These are phyloP conservation scores for Pygoscelis antarcticus DNA, from an alignment of 2,113 vertebrate species.

Conservation along the genomic window DNA sequence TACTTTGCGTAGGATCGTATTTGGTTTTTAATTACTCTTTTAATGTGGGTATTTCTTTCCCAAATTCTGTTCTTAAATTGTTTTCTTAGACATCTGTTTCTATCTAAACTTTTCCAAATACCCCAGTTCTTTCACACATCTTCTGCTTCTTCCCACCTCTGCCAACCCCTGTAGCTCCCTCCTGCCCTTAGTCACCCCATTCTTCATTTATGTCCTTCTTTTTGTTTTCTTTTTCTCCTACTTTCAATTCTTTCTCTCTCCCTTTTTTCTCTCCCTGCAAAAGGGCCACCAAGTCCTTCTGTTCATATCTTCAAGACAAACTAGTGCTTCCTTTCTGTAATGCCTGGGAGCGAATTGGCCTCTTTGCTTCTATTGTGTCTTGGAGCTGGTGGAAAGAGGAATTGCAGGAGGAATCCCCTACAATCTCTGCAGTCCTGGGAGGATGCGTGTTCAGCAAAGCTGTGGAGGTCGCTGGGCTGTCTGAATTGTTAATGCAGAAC, in stretches of 20 bases:
- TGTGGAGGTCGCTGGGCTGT: neutral
- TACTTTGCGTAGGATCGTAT: neutral
- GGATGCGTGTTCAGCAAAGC: neutral
- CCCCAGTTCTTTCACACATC: neutral
- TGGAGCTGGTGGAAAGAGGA: neutral
- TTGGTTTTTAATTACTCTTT: neutral
- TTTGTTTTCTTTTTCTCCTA: neutral
- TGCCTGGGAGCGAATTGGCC: neutral
- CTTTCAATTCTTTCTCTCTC: neutral
- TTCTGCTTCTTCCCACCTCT: neutral
- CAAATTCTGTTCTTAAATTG: neutral
- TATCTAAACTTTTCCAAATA: neutral
- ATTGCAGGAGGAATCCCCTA: neutral
- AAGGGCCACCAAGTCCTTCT: neutral
- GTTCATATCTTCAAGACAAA: neutral
- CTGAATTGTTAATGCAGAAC: neutral
- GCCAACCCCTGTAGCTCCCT: neutral
- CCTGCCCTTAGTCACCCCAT: neutral
- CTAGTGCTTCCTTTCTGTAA: neutral
- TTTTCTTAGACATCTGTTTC: neutral
- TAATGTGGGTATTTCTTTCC: neutral
- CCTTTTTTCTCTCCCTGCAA: neutral
- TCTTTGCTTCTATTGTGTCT: neutral
- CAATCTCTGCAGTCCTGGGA: neutral
- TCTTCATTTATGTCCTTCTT: neutral